Evolutionary conservation across 2,113 vertebrate genomes (phyloP), one percentile per base, ranked within the genome.

Genomic region (Rhinolophus ferrumequinum): DNA sequence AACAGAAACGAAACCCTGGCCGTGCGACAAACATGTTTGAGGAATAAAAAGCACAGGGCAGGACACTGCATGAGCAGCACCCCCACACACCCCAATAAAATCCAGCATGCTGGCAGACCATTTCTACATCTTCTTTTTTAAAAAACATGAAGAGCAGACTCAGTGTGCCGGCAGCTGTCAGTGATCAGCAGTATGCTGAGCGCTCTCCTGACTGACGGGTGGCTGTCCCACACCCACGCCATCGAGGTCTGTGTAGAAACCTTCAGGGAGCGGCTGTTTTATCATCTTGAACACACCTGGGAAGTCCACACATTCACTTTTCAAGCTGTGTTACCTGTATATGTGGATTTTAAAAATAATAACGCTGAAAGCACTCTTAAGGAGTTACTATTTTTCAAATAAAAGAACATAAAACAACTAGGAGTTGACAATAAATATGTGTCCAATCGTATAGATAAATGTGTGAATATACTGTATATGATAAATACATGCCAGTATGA

Each of bases 101-200:
- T 30, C 47, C 15, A 64, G 87, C 90, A 15, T 2, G 3, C 58
- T 6, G 26, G 16, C 38, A 62, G 15, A 38, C 30, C 28, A 15
- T 11, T 44, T 38, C 38, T 52, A 0, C 7, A 8, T 18, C 77
- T 58, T 60, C 41, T 56, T 58, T 64, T 33, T 24, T 38, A 58
- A 66, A 35, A 83, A 60, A 62, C 3, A 30, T 6, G 64, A 79
- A 80, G 64, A 38, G 33, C 67, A 70, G 28, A 35, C 69, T 56
- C 4, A 0, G 70, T 28, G 73, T 30, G 73, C 24, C 72, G 7
- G 41, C 41, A 28, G 69, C 88, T 58, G 58, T 58, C 7, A 0
- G n/a, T 0, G 26, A 14, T 2, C 33, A 26, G 6, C 0, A 2
- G 33, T 4, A 1, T 4, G 35, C 38, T 35, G 8, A 0, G 30